phyloP scores from a whole-genome alignment of 2,113 vertebrate genomes.

The Anoura caudifer region DNA sequence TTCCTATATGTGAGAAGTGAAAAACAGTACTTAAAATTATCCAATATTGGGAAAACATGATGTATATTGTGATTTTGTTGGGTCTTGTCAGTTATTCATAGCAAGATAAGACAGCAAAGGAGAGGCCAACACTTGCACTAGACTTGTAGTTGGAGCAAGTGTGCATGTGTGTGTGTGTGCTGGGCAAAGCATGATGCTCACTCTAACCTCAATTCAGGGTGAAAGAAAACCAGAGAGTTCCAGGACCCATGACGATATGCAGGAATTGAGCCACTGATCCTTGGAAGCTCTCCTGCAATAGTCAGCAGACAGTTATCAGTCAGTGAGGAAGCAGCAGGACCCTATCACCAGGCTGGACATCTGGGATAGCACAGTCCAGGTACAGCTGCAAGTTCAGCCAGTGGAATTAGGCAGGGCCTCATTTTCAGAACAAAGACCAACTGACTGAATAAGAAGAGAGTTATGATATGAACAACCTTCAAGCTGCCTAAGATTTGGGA shows the following conservation, averaged over 20 bases:
- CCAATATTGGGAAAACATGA: slow-evolving; percentile 24
- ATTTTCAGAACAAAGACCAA: not conserved
- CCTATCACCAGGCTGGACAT: not conserved
- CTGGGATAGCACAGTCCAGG: not conserved
- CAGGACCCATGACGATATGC: not conserved
- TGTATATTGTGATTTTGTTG: not conserved
- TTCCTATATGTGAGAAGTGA: slow-evolving; percentile 34
- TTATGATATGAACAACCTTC: not conserved
- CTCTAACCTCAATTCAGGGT: not conserved
- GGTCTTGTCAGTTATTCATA: not conserved
- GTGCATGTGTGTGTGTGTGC: not conserved
- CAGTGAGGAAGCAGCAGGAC: not conserved
- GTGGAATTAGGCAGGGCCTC: not conserved
- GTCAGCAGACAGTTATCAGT: not conserved
- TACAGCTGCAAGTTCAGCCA: not conserved
- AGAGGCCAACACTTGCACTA: not conserved
- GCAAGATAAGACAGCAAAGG: not conserved
- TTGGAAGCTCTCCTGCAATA: not conserved
- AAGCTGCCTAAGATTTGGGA: not conserved
- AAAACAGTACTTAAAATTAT: slow-evolving; percentile 48
- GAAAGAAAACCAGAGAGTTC: not conserved
- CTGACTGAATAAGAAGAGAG: not conserved
- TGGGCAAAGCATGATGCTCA: not conserved
- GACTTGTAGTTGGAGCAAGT: not conserved
- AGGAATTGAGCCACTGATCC: not conserved